phyloP scores from a whole-genome alignment of 2,113 vertebrate species.

The Gobiocypris rarus region DNA sequence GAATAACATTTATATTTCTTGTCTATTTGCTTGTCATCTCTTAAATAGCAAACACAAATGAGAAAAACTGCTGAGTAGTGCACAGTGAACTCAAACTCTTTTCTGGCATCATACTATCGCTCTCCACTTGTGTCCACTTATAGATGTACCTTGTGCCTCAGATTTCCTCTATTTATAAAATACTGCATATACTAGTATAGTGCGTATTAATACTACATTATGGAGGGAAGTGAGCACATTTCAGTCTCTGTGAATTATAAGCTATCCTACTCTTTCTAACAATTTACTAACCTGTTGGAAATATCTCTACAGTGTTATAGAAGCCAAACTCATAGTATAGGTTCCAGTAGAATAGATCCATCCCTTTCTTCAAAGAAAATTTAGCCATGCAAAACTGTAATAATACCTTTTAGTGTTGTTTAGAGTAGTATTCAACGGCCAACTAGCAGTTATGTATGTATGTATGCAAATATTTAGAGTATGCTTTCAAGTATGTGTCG shows the following conservation, averaged over 20 bases:
- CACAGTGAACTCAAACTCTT: slow-evolving; percentile 39
- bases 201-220: slow-evolving; percentile 56
- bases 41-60: slow-evolving; percentile 54
- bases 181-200: slow-evolving; percentile 55
- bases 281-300: slow-evolving; percentile 13
- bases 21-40: slow-evolving; percentile 32
- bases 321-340: slow-evolving; percentile 62
- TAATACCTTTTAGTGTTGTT: slow-evolving; percentile 42
- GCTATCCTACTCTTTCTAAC: slow-evolving; percentile 48
- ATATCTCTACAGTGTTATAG: slow-evolving; percentile 54
- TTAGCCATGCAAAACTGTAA: slow-evolving; percentile 55
- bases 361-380: slow-evolving; percentile 62
- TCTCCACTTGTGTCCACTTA: slow-evolving; percentile 43
- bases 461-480: slow-evolving; percentile 62
- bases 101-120: slow-evolving; percentile 22
- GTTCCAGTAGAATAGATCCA: slow-evolving; percentile 54
- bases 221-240: slow-evolving; percentile 49
- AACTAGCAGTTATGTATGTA: slow-evolving; percentile 59
- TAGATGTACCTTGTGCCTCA: slow-evolving; percentile 69
- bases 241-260: slow-evolving; percentile 41
- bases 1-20: slow-evolving; percentile 34
- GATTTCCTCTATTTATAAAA: slow-evolving; percentile 46
- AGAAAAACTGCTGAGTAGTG: slow-evolving; percentile 56
- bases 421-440: slow-evolving; percentile 56
- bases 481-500: slow-evolving; percentile 64